Evolutionary conservation across 2,113 vertebrate genomes (phyloP).

Genomic region (Phylloscopus whistleri): DNA sequence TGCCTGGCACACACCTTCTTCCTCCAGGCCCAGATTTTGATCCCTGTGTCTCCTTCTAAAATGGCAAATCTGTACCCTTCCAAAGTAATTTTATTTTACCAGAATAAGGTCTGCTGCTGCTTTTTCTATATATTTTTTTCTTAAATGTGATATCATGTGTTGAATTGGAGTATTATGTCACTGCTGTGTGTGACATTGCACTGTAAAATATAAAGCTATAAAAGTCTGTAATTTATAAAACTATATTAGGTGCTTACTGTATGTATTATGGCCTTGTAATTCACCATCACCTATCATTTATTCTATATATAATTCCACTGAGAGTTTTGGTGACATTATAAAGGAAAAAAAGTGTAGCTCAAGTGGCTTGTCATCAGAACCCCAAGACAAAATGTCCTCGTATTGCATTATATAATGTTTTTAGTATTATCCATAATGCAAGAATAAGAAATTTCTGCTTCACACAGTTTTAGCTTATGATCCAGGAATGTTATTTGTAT

Average conservation of each 20-base stretch:
- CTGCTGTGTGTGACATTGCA: slow-evolving; percentile 70
- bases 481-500: slow-evolving; percentile 26
- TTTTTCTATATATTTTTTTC: background rate
- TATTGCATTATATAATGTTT: slow-evolving; percentile 69
- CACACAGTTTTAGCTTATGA: slow-evolving; percentile 55
- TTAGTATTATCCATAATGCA: slow-evolving; percentile 68
- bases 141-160: slow-evolving; percentile 57
- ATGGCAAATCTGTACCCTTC: background rate
- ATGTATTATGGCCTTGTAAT: slow-evolving; percentile 77
- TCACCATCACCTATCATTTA: slow-evolving; percentile 75
- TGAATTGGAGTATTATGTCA: slow-evolving; percentile 70
- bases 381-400: slow-evolving; percentile 67
- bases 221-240: slow-evolving; percentile 78
- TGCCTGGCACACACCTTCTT: background rate
- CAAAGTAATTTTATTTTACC: slow-evolving; percentile 32
- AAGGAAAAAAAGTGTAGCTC: slow-evolving; percentile 74
- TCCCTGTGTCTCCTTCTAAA: background rate
- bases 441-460: slow-evolving; percentile 55
- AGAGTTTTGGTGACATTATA: slow-evolving; percentile 77
- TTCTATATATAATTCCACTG: slow-evolving; percentile 77
- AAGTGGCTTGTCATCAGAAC: slow-evolving; percentile 73
- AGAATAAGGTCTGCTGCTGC: background rate
- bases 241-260: slow-evolving; percentile 77
- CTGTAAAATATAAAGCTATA: slow-evolving; percentile 74
- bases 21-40: background rate